Base-by-base conservation (phyloP, 2,888 invertebrate species). In the Orchesellides sinensis region DNA sequence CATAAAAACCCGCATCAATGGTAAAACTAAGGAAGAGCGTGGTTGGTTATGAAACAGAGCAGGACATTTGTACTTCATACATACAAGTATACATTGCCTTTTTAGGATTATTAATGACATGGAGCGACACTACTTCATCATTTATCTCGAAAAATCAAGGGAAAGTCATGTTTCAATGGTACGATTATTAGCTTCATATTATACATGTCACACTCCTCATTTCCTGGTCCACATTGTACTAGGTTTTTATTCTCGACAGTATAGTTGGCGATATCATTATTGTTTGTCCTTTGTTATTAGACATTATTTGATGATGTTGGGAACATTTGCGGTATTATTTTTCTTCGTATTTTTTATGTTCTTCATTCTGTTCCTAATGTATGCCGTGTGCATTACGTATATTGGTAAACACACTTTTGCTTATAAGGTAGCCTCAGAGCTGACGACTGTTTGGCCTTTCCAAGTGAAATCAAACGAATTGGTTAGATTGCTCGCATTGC, bases 171-270 rank as follows among this genome's bases (percentile, higher is more conserved):
- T 73, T 73, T 73, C 80, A 63, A 56, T 82, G 77, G 83, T 72
- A 66, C 63, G 75, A 63, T 84, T 83, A 87, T 85, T 87, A 84
- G 87, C 84, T 80, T 83, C 82, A 87, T 87, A 84, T 84, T 83
- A 66, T 61, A 35, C 66, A 83, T 84, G 87, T 87, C 87, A 87
- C 87, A 87, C 84, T 83, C 52, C 66, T 47, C 56, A 73, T 77
- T 78, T 78, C 68, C 68, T 83, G 63, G 65, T 61, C 29, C 56
- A 35, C 25, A 35, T 2, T 40, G 52, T 49, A 19, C 75, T n/a
- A n/a, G n/a, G n/a, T 54, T 45, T n/a, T 63, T 75, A 65, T 74
- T 65, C n/a, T 73, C 74, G 65, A 74, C 65, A 49, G 23, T 45
- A 65, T 29, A 17, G n/a, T 54, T 40, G 49, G 21, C 61, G 49